Base-by-base conservation (phyloP, 2,797 vertebrate genomes). In the Hyperoplus lanceolatus region DNA sequence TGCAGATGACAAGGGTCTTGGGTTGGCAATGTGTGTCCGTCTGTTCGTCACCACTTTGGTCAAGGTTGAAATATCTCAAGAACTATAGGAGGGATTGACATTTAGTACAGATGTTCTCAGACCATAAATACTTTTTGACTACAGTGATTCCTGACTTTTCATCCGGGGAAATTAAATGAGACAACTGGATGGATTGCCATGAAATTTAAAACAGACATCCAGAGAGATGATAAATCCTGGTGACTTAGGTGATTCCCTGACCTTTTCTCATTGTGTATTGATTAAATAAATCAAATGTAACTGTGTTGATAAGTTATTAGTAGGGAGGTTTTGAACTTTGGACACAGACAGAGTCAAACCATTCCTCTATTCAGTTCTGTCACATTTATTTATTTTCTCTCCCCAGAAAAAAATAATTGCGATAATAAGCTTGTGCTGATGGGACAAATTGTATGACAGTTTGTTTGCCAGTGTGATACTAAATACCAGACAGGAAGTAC, bases 371-470 rank as follows among this genome's bases (percentile, higher is more conserved):
- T 68, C 70, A 70, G 21, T 46, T 45, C 38, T 10, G 21, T 46
- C 50, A 48, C n/a, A 61, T 77, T 43, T 55, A 63, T 50, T 53
- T 57, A 15, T 66, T 21, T 48, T 59, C 38, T n/a, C 14, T 50
- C 42, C 55, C 10, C 61, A 10, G 39, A 65, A 45, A 61, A 77
- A 81, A 81, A 74, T 79, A 70, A 85, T 85, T 64, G 38, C 48
- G 56, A 57, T 81, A 86, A 88, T 81, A 86, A 80, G 65, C 54
- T 48, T n/a, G 45, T 42, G 61, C 69, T 75, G 66, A 50, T 71
- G 49, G 71, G 69, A 77, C 59, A 85, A 68, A 81, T 86, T 16
- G 21, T 73, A 10, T 87, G 83, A 81, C 75, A 83, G 75, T 73
- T 80, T 85, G 69, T 46, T 29, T 77, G 69, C 42, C 68, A 78